Evolutionary conservation across 2,797 vertebrate species (phyloP).

Genomic region (Hydrocynus forskahlii): DNA sequence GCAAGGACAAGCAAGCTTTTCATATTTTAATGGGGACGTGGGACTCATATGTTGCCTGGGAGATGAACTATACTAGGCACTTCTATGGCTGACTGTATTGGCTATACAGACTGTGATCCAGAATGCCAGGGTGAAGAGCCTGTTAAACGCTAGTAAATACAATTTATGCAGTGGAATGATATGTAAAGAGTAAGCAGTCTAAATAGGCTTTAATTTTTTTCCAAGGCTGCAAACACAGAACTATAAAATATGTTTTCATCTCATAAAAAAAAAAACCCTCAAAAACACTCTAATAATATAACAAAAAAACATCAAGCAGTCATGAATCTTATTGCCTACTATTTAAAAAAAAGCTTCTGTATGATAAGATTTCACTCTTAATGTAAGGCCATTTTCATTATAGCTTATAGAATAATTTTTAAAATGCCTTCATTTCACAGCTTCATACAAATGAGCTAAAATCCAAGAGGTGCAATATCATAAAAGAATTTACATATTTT

Average conservation of each 20-base stretch:
- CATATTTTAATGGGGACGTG: conserved; percentile 37
- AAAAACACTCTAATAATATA: neutral
- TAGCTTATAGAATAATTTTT: no score
- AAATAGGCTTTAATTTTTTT: neutral
- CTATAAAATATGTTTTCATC: neutral
- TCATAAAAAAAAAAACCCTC: neutral
- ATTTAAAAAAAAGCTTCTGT: neutral
- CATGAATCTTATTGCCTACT: neutral
- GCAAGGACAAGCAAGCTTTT: conserved; percentile 38
- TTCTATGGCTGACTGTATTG: conserved; percentile 33
- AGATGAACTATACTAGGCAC: conserved; percentile 38
- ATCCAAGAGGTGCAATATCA: no score
- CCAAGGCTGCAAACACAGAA: neutral
- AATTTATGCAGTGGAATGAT: neutral
- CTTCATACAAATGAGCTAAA: no score
- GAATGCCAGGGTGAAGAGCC: conserved; percentile 5
- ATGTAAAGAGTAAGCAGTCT: conserved; percentile 4
- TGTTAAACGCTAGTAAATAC: conserved; percentile 18
- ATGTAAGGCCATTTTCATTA: no score
- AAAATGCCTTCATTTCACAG: no score
- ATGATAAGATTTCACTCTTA: neutral
- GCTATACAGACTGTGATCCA: conserved; percentile 16
- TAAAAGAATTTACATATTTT: no score
- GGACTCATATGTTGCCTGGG: conserved; percentile 38
- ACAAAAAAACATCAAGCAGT: neutral